Evolutionary conservation across 1,140 invertebrate species (phyloP), one percentile per base, ranked within the genome.

Genomic region (Scaptomyza hsui): DNA sequence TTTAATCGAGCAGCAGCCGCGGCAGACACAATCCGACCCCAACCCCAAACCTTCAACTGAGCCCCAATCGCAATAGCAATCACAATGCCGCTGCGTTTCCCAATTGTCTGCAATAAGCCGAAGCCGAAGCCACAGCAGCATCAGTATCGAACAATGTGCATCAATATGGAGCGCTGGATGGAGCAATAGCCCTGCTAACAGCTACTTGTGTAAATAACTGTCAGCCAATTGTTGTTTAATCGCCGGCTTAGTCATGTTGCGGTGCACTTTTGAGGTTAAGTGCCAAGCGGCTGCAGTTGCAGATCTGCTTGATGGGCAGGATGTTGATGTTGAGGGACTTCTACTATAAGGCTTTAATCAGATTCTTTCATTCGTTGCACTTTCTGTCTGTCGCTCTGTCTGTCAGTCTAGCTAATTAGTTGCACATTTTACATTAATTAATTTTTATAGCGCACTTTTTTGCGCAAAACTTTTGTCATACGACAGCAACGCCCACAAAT

Each of bases 141-240:
- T 32, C 59, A n/a, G n/a, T n/a, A 47, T 47, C 37, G 45, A 62
- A 64, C 57, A 44, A 12, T 49, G 21, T 55, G 59, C 24, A 65
- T 64, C 68, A 56, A 64, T 62, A 26, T 64, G 59, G 10, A 41
- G 48, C 29, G 6, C 9, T 29, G 26, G 26, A 29, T 29, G 26
- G 16, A 44, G 48, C 48, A n/a, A 12, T n/a, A 26, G 26, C 26
- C 26, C 47, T 26, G 35, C 60, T 70, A 60, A 63, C 79, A 82
- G 72, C 73, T 80, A 81, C 78, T 82, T 88, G 72, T 85, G 82
- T 88, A 88, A 88, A 88, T 88, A 88, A 88, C 82, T 82, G 82
- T 82, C 82, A 88, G 82, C 82, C 82, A 88, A 88, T 88, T 88
- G 82, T 88, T 88, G 82, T 88, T 88, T 88, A 88, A 88, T 88